Base-by-base conservation (phyloP, 2,888 invertebrate genomes). In the Phalera bucephala region DNA sequence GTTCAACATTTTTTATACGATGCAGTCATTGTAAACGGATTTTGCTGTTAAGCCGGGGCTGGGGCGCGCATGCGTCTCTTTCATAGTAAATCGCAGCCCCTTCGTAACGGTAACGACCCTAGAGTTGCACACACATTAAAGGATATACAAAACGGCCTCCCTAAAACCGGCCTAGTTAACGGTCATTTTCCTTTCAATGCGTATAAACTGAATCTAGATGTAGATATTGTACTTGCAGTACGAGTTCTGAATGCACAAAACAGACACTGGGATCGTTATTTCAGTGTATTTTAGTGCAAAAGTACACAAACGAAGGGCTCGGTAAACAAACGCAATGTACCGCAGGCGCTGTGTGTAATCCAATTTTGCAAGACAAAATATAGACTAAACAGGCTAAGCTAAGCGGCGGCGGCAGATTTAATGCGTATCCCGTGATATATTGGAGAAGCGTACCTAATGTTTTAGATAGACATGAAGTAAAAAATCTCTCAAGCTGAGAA, bases 311-410 rank as follows among this genome's bases (percentile, higher is more conserved):
- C 66, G 66, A 73, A 76, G 73, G 72, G 68, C 52, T 56, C 46
- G 41, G 57, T 70, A 73, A 82, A 78, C 71, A 76, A 69, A 75
- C 29, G 14, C 4, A n/a, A 2, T 64, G 59, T 54, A 55, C 58
- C 52, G 48, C 64, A 65, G 59, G 64, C 66, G 62, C 66, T 68
- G 38, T 42, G 40, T 45, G 31, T 47, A 54, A 72, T 76, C 66
- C 70, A 68, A 73, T 66, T 69, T 59, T 53, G 53, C 65, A 68
- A 72, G 70, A 74, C 69, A 66, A 65, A 63, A 58, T 47, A 72
- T 66, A 84, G 79, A 83, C 81, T 83, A 80, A 84, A 84, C 83
- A 81, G 67, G 65, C 34, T 39, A 39, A 33, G n/a, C n/a, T n/a
- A n/a, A n/a, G n/a, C n/a, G n/a, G 40, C 17, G 61, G 67, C 56